Evolutionary conservation across 1,140 invertebrate genomes (phyloP).

Genomic region (Zaprionus inermis): DNA sequence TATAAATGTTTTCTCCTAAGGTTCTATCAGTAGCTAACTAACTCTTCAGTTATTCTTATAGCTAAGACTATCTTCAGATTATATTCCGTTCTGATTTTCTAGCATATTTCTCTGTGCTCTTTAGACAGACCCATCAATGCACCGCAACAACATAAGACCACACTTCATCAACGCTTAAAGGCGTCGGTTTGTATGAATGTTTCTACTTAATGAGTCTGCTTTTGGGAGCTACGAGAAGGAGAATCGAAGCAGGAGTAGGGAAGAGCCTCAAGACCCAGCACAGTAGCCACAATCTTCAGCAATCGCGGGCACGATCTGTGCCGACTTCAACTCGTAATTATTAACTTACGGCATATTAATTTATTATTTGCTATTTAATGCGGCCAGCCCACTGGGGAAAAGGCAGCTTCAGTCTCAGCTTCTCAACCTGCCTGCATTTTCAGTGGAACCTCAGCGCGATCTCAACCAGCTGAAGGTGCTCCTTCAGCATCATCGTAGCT

Average conservation of each 20-base stretch:
- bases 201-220: slow-evolving; percentile 41
- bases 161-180: too few relatives aligned
- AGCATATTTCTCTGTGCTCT: too few relatives aligned
- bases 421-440: neutral
- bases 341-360: slow-evolving; percentile 82
- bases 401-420: neutral
- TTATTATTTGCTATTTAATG: slow-evolving; percentile 82
- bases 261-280: slow-evolving; percentile 13
- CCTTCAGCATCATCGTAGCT: neutral
- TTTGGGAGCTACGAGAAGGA: slow-evolving; percentile 20
- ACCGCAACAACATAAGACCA: neutral
- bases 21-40: too few relatives aligned
- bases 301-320: slow-evolving; percentile 59
- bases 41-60: too few relatives aligned
- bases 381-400: slow-evolving; percentile 65
- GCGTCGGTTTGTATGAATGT: neutral
- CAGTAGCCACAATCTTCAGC: slow-evolving; percentile 71
- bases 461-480: neutral
- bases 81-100: too few relatives aligned
- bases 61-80: too few relatives aligned
- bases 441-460: neutral
- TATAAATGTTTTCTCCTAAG: too few relatives aligned
- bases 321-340: slow-evolving; percentile 72
- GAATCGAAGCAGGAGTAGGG: slow-evolving; percentile 23
- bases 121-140: neutral